phyloP scores from a whole-genome alignment of 2,113 vertebrate species.

The Sakesphorus luctuosus region DNA sequence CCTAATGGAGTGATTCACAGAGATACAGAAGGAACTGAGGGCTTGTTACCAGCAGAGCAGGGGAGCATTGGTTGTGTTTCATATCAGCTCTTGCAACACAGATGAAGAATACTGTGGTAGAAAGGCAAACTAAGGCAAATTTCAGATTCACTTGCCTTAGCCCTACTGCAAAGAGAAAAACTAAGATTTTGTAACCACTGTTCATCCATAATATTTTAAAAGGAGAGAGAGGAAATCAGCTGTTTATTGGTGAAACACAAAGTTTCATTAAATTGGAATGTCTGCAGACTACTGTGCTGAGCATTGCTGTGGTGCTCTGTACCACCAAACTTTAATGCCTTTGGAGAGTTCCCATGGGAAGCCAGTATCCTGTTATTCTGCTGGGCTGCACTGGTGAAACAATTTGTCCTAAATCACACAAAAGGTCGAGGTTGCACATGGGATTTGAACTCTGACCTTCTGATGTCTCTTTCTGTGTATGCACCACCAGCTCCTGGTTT shows the following conservation, averaged over 20 bases:
- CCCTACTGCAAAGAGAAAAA: neutral
- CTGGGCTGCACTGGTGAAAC: neutral
- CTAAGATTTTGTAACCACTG: neutral
- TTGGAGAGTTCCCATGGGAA: neutral
- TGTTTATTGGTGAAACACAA: neutral
- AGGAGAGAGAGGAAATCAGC: neutral
- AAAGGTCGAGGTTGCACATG: neutral
- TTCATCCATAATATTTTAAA: neutral
- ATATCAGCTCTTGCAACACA: accelerated
- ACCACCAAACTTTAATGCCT: neutral
- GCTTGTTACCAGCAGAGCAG: neutral
- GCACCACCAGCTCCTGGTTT: neutral
- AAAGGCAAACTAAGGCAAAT: conserved; percentile 3
- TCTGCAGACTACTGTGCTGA: neutral
- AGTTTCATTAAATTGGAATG: neutral
- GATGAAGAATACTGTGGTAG: neutral
- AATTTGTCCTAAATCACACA: neutral
- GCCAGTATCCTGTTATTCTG: neutral
- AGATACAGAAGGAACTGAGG: neutral
- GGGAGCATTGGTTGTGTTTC: neutral
- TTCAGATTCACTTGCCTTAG: neutral
- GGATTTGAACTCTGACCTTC: neutral
- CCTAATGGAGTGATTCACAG: neutral
- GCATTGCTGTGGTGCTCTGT: neutral
- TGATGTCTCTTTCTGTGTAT: neutral